Base-by-base conservation (phyloP, 2,113 vertebrate species). In the Cnemophilus loriae region DNA sequence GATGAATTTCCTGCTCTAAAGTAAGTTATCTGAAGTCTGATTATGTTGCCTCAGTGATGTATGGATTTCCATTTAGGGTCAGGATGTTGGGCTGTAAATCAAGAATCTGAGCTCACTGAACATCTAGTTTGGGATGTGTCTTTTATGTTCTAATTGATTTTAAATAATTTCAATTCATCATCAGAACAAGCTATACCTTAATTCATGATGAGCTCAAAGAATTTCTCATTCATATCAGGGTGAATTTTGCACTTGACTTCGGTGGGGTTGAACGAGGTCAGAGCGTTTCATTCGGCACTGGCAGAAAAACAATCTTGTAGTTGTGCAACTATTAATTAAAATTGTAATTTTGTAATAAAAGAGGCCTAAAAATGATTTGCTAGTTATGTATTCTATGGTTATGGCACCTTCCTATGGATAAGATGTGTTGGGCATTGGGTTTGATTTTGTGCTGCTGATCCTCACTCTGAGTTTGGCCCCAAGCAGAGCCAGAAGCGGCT, bases 341-440 rank as follows among this genome's bases (percentile, higher is more conserved):
- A 79, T 44, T 92, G 95, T 93, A 92, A 90, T 96, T 96, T 93
- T 91, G 74, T 87, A 96, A 93, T 95, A 96, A 97, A 97, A 96
- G 44, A 1, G 94, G 57, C 74, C 75, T 76, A 65, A 96, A 94
- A 95, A 76, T 59, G 1, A 86, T 24, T 50, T 75, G 8, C 59
- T 95, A 68, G 94, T 97, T 52, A 89, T 6, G 87, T 95, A 30
- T 95, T 97, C 60, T 94, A 14, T 94, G 59, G 33, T 35, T 75
- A 26, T 8, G 81, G 46, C 64, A 68, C 30, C 49, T 67, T 63
- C 32, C 57, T 37, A 0, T 68, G 3, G 1, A 11, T 30, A 22
- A 77, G 59, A 59, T 16, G 6, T 60, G 3, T 28, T 30, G 68
- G 21, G 10, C 10, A 20, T 30, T 18, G 68, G 59, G 4, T 56